Evolutionary conservation across 2,797 vertebrate species (phyloP).

Genomic region (Phyllotis vaccarum): DNA sequence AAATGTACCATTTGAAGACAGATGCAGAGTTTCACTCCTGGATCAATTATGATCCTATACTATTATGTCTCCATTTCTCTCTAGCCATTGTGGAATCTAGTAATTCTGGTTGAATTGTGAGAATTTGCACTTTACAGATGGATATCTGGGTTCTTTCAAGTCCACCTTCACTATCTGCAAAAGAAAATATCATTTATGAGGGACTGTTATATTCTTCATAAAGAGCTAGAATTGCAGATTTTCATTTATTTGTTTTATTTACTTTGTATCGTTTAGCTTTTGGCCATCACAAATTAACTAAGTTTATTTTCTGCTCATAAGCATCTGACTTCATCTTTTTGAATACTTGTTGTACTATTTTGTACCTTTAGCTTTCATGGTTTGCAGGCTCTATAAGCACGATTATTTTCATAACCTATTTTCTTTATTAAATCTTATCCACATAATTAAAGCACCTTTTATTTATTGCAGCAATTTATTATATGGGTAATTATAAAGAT

Average conservation of each 20-base stretch:
- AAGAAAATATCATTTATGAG: neutral
- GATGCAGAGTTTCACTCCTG: neutral
- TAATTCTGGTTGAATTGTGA: neutral
- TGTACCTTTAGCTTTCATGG: neutral
- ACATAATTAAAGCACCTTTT: neutral
- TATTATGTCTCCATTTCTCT: neutral
- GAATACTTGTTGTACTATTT: neutral
- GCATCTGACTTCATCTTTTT: rapidly evolving
- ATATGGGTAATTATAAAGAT: neutral
- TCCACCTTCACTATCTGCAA: neutral
- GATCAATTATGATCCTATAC: neutral
- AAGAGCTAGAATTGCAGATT: neutral
- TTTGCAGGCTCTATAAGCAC: neutral
- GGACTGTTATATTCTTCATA: neutral
- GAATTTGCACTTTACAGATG: neutral
- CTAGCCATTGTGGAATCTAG: neutral
- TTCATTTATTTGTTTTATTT: neutral
- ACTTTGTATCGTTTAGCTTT: neutral
- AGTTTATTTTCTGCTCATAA: rapidly evolving
- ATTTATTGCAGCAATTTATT: neutral
- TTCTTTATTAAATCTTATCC: neutral
- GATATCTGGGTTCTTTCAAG: neutral
- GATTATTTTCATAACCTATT: rapidly evolving
- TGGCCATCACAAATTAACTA: neutral
- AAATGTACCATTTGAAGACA: neutral